Conservation (phyloP, 2,797 vertebrate species). For the Eulemur albifrons region DNA sequence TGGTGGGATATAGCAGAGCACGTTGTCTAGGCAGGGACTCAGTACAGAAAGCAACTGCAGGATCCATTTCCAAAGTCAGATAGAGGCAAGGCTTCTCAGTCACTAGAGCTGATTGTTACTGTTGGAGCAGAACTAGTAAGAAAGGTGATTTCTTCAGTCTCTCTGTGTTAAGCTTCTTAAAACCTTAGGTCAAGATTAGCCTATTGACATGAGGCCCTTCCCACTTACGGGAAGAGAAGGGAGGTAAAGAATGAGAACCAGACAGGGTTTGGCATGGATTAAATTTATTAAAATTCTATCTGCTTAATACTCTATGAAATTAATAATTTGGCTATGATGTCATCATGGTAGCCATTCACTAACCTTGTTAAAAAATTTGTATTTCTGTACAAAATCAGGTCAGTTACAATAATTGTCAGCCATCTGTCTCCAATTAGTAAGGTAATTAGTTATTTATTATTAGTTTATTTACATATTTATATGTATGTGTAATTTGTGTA, state of each 20-base stretch:
- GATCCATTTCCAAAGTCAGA: neutral
- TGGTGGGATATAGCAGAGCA: neutral
- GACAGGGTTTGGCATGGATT: neutral
- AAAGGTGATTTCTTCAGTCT: neutral
- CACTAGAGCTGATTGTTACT: neutral
- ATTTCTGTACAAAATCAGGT: constrained; percentile 40
- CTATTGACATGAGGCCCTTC: neutral
- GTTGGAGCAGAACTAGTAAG: neutral
- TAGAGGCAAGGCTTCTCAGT: neutral
- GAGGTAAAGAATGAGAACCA: neutral
- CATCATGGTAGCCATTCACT: constrained; percentile 36
- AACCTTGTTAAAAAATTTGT: constrained; percentile 55
- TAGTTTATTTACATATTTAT: constrained; percentile 41
- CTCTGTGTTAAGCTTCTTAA: neutral
- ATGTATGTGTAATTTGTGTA: neutral
- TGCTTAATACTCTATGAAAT: constrained; percentile 29
- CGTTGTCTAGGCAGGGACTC: neutral
- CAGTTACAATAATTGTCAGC: constrained; percentile 36
- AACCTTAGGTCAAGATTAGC: constrained; percentile 30
- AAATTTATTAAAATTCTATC: constrained; percentile 26
- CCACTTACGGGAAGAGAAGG: neutral
- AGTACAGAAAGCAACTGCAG: neutral
- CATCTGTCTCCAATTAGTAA: constrained; percentile 20
- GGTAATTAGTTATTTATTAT: constrained; percentile 43
- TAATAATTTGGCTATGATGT: constrained; percentile 31